Percentiles rank a stretch among this genome's conserved stretches.
phyloP scores from a whole-genome alignment of 2,113 vertebrate genomes.

The Sterna hirundo region DNA sequence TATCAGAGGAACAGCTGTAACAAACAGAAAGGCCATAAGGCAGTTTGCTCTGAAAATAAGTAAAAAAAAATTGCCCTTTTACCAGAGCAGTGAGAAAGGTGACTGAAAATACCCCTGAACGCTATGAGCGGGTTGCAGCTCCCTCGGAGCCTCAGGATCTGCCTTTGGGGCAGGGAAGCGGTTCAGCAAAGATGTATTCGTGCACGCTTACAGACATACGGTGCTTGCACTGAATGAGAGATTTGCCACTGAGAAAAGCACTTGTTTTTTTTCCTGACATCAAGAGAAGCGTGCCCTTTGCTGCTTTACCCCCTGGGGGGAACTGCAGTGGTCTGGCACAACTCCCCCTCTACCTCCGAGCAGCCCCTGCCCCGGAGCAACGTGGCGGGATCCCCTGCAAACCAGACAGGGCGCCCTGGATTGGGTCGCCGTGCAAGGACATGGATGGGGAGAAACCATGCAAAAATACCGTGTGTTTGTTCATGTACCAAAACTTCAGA shows the following conservation, averaged over 20 bases:
- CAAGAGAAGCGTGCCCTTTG: neutral
- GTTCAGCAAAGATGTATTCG: neutral
- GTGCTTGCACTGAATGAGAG: neutral
- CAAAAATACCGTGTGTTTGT: neutral
- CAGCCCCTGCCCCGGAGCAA: rapidly evolving
- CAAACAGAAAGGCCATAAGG: neutral
- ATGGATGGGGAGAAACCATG: neutral
- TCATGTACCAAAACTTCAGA: neutral
- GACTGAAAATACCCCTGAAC: neutral
- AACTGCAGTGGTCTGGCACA: neutral
- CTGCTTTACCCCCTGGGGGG: neutral
- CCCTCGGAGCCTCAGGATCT: neutral
- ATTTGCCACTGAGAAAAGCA: neutral
- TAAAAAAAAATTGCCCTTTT: neutral
- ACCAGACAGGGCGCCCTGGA: neutral
- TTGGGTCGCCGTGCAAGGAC: neutral
- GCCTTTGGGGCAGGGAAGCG: neutral
- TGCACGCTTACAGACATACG: rapidly evolving
- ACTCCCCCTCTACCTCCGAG: neutral
- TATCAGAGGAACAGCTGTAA: neutral
- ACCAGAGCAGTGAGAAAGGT: neutral
- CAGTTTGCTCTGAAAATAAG: neutral
- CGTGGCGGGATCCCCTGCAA: neutral
- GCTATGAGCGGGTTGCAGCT: neutral
- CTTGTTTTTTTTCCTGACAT: neutral